Evolutionary conservation across 2,113 vertebrate genomes (phyloP).

Genomic region (Entosphenus tridentatus): DNA sequence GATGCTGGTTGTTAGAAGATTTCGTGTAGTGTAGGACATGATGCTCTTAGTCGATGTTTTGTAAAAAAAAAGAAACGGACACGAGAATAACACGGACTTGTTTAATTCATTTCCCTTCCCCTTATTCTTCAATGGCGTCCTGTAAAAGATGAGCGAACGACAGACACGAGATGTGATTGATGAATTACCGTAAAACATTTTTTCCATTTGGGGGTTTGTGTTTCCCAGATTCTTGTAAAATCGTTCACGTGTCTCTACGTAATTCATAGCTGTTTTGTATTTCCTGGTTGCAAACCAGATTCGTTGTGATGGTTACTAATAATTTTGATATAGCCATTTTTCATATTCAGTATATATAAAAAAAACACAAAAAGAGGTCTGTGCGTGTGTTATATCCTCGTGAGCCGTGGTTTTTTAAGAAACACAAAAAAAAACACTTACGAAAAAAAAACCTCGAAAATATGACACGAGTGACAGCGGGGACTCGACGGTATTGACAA

Average conservation of each 20-base stretch:
- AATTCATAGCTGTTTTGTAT: constrained; percentile 99
- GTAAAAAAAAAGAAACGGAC: constrained; percentile 22
- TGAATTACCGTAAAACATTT: constrained; percentile 63
- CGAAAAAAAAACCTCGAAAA: no score
- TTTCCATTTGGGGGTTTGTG: constrained; percentile 23
- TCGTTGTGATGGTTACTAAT: constrained; percentile 99
- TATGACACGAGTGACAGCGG: no score
- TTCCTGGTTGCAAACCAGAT: constrained; percentile 99
- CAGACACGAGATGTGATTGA: constrained; percentile 51
- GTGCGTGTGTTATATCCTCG: no score
- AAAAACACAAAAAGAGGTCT: no score
- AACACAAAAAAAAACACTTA: no score
- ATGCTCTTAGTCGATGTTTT: constrained; percentile 15
- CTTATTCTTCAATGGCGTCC: constrained; percentile 62
- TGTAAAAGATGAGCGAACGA: constrained; percentile 84
- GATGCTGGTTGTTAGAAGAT: constrained; percentile 2
- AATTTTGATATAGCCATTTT: constrained; percentile 99
- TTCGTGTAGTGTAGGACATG: background rate
- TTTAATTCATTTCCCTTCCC: constrained; percentile 99
- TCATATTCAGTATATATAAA: background rate
- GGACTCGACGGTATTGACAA: no score
- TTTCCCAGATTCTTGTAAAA: constrained; percentile 99
- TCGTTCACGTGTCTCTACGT: constrained; percentile 99
- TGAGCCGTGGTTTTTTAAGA: no score
- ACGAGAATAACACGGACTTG: constrained; percentile 24